Percentiles rank a stretch among this genome's conserved stretches.
phyloP scores from a whole-genome alignment of 2,797 vertebrate genomes.

The Chromobotia macracanthus region DNA sequence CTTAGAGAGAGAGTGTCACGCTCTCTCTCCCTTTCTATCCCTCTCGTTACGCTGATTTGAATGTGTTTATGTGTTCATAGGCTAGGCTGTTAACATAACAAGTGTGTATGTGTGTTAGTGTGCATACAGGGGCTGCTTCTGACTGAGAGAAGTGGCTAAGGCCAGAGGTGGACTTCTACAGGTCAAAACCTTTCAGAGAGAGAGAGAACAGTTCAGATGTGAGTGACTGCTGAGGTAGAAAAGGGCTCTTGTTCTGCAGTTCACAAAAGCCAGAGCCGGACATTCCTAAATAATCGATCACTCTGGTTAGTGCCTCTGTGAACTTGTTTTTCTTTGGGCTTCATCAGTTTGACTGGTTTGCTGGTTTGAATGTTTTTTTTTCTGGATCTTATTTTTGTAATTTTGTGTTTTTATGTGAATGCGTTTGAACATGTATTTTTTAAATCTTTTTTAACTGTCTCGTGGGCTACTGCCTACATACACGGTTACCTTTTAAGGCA shows the following conservation, averaged over 20 bases:
- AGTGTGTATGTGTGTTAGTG: conserved; percentile 40
- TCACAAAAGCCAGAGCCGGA: conserved; percentile 72
- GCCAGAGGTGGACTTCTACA: conserved; percentile 60
- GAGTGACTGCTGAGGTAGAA: conserved; percentile 68
- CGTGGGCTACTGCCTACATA: too few species aligned
- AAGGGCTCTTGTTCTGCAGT: conserved; percentile 74
- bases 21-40: conserved; percentile 44
- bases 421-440: not conserved
- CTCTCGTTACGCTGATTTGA: conserved; percentile 64
- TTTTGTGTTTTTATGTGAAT: not conserved
- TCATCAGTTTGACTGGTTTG: conserved; percentile 3
- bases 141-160: conserved; percentile 45
- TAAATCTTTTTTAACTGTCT: too few species aligned
- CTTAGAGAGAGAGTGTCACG: conserved; percentile 58
- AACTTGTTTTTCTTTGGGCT: conserved; percentile 27
- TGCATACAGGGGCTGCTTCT: conserved; percentile 62
- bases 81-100: conserved; percentile 61
- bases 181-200: conserved; percentile 77
- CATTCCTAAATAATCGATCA: conserved; percentile 68
- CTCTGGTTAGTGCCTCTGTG: conserved; percentile 67
- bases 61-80: conserved; percentile 53
- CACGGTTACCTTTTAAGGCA: too few species aligned
- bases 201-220: conserved; percentile 74
- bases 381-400: not conserved
- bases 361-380: too few species aligned